Evolutionary conservation across 2,888 invertebrate genomes (phyloP), one percentile per base, ranked within the genome.

Genomic region (Agonopterix subpropinquella): DNA sequence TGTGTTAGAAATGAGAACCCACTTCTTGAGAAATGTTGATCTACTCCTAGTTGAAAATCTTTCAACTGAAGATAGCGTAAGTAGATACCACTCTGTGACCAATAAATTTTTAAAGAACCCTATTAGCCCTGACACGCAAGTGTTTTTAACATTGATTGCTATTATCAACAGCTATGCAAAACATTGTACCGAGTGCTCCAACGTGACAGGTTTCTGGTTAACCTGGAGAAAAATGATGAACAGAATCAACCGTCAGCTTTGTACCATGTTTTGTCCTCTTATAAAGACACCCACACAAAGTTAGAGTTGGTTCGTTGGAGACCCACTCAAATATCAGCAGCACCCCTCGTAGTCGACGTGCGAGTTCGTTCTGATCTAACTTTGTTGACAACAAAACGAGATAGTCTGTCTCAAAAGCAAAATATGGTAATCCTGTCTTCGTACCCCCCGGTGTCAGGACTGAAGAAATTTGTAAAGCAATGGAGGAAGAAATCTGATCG

Each of bases 401-500:
- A 57, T 13, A 51, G 55, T 13, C 47, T 73, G 4, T 59, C 61
- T 4, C 49, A 53, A 4, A 53, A 55, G 41, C 69, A 70, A 36
- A 67, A 64, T 36, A 44, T 73, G 1, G 47, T 70, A 4, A 56
- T 74, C 1, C 48, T 73, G 0, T 54, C 71, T 0, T 52, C 58
- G 8, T 65, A 70, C 48, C 75, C 73, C n/a, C 54, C 65, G 18
- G 53, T 62, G 11, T 44, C 55, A 39, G 66, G 63, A 10, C 50
- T 72, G 5, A 70, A 60, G 51, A 57, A 64, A 2, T 51, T 70
- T 0, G 58, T 77, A 3, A 56, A 61, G 28, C 45, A 60, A 49
- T 73, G 70, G 69, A 69, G 70, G 47, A 60, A 54, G 36, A 65
- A 64, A 8, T 47, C 55, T 5, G 53, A 62, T 11, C 54, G 60